Evolutionary conservation across 1,140 invertebrate genomes (phyloP), one percentile per base, ranked within the genome.

Genomic region (Hypsibius dujardini): DNA sequence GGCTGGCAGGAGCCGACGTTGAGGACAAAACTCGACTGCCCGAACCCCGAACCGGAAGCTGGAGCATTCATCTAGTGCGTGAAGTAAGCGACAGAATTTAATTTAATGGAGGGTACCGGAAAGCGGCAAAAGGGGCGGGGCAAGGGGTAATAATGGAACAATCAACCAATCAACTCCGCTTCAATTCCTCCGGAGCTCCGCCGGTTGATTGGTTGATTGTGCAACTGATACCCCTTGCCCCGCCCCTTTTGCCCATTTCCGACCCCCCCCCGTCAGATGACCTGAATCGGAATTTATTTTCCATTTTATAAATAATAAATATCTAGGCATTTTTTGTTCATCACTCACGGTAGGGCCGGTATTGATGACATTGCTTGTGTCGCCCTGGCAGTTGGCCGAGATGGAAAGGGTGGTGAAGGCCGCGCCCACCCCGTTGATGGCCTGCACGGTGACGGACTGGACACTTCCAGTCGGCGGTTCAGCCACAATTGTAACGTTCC

Each of bases 391-490:
- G 62, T 67, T 45, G 12, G 62, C 62, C 3, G 12, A 15, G 62
- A 67, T 67, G 42, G 62, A 15, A 42, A 67, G 12, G 7, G 12
- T 15, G 42, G 62, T 45, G 42, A 67, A 67, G 62, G 62, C 62
- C 62, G 62, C 12, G 62, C 62, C 62, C 3, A 67, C 3, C 42
- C 62, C 62, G 42, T 67, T 67, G 62, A 15, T 15, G 3, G 62
- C 62, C 12, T 42, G 12, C 12, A 67, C 45, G 12, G 45, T 15
- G 62, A 67, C 12, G 42, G 62, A 14, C 12, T 12, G 12, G 12
- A 42, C 45, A 3, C 12, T 7, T 7, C 62, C 62, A 3, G 7
- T 7, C 12, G 12, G 0, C 12, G 62, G 62, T 12, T 12, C 45
- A 3, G 12, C 3, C 12, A 45, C 42, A 7, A 0, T 45, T 0